Conservation (phyloP, 2,888 invertebrate genomes). For the Sympetrum striolatum region DNA sequence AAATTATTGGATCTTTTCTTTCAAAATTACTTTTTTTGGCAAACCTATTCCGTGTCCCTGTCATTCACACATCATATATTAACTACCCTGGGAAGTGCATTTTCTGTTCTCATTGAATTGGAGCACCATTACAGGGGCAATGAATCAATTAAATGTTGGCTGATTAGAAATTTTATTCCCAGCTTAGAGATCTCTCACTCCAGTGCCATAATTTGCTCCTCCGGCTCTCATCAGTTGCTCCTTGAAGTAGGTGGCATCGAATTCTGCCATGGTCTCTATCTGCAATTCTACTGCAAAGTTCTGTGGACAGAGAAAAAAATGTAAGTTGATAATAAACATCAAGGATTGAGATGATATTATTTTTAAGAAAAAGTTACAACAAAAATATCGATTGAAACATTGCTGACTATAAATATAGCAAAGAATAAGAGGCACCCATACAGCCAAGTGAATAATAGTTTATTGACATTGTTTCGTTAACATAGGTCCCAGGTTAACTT, state of each 20-base stretch:
- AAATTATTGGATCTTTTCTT: not conserved
- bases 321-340: too few relatives aligned
- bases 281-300: slow-evolving; percentile 80
- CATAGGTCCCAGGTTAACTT: too few relatives aligned
- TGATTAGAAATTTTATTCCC: not conserved
- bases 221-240: slow-evolving; percentile 75
- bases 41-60: not conserved
- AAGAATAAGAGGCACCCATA: too few relatives aligned
- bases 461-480: too few relatives aligned
- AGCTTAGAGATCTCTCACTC: slow-evolving; percentile 69
- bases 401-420: too few relatives aligned
- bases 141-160: not conserved
- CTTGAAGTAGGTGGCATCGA: slow-evolving; percentile 74
- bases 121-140: not conserved
- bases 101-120: not conserved
- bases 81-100: not conserved
- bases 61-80: not conserved
- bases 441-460: too few relatives aligned
- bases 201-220: slow-evolving; percentile 82
- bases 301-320: slow-evolving; percentile 60
- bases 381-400: too few relatives aligned
- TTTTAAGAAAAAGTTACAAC: too few relatives aligned
- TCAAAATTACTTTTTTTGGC: not conserved
- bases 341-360: too few relatives aligned
- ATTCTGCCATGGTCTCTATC: slow-evolving; percentile 71